A percentile compares a stretch with the other conserved stretches of the same genome.
Evolutionary conservation across 1,140 invertebrate species (phyloP).

Genomic region (Diachasma alloeum): DNA sequence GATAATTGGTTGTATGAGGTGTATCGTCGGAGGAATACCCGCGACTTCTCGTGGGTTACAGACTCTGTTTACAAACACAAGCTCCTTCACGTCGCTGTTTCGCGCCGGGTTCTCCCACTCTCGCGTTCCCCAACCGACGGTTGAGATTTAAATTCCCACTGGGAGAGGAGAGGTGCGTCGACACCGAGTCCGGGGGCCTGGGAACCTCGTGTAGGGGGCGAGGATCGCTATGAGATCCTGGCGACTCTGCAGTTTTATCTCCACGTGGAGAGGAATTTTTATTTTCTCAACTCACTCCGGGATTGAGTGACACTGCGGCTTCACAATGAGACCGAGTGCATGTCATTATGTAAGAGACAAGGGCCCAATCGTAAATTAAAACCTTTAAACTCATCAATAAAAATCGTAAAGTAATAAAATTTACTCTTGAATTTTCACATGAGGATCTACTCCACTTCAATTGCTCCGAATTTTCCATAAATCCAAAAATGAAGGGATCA

Average conservation of each 20-base stretch:
- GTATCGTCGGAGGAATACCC: neutral
- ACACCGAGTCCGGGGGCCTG: constrained; percentile 7
- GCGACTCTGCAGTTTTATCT: neutral
- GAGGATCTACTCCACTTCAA: neutral
- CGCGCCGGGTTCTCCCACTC: constrained; percentile 17
- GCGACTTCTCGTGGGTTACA: neutral
- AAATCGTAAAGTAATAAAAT: neutral
- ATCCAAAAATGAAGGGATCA: neutral
- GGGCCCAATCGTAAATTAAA: too few species aligned
- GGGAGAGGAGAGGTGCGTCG: constrained; percentile 29
- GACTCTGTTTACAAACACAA: constrained; percentile 48
- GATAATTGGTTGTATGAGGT: neutral
- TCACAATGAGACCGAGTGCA: too few species aligned
- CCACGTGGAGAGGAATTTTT: neutral
- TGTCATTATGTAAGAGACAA: too few species aligned
- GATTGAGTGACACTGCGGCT: too few species aligned
- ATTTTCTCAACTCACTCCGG: neutral
- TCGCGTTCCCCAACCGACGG: constrained; percentile 47
- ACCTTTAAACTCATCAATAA: too few species aligned
- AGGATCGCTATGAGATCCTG: neutral
- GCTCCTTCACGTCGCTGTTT: neutral
- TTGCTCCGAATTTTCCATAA: too few species aligned
- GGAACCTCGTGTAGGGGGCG: neutral
- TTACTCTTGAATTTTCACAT: neutral
- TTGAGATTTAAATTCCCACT: constrained; percentile 60